phyloP scores from a whole-genome alignment of 2,888 invertebrate species.

The Brenthis hecate region DNA sequence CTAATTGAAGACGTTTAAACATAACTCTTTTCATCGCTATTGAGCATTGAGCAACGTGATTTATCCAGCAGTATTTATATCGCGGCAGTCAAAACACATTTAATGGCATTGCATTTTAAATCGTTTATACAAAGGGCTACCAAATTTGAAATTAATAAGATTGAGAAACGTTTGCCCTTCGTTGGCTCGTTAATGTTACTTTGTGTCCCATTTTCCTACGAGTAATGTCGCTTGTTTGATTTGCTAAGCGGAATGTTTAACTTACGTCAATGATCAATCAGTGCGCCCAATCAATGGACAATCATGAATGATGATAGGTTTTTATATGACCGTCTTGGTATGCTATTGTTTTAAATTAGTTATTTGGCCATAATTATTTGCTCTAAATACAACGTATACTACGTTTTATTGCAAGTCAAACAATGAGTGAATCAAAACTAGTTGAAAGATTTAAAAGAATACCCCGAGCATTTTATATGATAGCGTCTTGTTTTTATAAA shows the following conservation, averaged over 20 bases:
- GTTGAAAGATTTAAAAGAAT: too few relatives aligned
- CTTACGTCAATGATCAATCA: conserved; percentile 59
- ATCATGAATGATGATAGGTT: conserved; percentile 33
- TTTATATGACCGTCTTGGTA: conserved; percentile 29
- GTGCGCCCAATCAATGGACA: conserved; percentile 50
- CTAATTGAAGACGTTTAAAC: too few relatives aligned
- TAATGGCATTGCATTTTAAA: conserved; percentile 1
- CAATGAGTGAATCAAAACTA: too few relatives aligned
- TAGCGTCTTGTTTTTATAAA: too few relatives aligned
- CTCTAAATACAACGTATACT: too few relatives aligned
- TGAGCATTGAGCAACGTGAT: neutral
- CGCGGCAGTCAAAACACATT: conserved; percentile 3
- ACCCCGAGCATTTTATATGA: too few relatives aligned
- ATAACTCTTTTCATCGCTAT: too few relatives aligned
- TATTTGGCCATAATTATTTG: conserved; percentile 6
- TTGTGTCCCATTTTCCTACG: conserved; percentile 34
- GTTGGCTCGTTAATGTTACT: conserved; percentile 17
- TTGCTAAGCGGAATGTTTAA: conserved; percentile 53
- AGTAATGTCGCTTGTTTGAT: conserved; percentile 45
- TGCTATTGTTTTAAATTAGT: conserved; percentile 35
- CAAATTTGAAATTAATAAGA: conserved; percentile 24
- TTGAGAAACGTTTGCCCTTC: conserved; percentile 18
- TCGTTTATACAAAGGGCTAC: conserved; percentile 9
- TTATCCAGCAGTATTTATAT: neutral
- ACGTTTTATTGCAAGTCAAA: too few relatives aligned